Percentiles rank a stretch among this genome's conserved stretches.
Evolutionary conservation across 2,113 vertebrate species (phyloP).

Genomic region (Pteronura brasiliensis): DNA sequence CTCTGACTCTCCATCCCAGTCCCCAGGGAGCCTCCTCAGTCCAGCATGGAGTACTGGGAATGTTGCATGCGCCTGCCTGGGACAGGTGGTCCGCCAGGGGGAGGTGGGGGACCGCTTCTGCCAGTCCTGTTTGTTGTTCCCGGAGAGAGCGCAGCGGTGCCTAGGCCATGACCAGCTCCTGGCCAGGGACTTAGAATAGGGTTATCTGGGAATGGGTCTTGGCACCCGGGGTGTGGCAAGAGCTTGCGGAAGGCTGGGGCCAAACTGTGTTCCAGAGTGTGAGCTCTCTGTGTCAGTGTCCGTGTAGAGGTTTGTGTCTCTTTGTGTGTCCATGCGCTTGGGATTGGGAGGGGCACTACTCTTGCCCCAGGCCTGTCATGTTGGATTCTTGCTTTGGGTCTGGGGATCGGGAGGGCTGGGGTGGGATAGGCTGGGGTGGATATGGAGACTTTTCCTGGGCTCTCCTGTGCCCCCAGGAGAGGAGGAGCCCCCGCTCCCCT

Average conservation of each 20-base stretch:
- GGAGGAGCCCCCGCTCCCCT: background rate
- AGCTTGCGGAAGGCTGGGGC: constrained; percentile 48
- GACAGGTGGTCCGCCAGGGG: background rate
- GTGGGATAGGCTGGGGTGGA: background rate
- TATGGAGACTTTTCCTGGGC: constrained; percentile 28
- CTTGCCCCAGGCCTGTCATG: constrained; percentile 43
- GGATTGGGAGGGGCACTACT: constrained; percentile 18
- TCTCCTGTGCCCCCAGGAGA: background rate
- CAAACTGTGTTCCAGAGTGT: constrained; percentile 46
- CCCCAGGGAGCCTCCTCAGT: background rate
- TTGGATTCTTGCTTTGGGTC: constrained; percentile 35
- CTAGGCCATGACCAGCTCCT: background rate
- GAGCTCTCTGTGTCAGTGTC: constrained; percentile 62
- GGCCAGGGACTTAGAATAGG: background rate
- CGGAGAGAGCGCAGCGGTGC: background rate
- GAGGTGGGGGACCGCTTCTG: background rate
- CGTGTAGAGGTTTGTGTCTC: constrained; percentile 42
- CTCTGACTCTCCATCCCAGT: background rate
- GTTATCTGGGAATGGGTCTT: background rate
- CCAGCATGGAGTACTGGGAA: constrained; percentile 31
- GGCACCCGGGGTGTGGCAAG: background rate
- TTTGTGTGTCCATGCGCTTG: constrained; percentile 54
- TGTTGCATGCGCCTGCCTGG: constrained; percentile 46
- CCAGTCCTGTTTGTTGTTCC: background rate
- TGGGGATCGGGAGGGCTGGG: background rate